Evolutionary conservation across 2,888 invertebrate species (phyloP), one percentile per base, ranked within the genome.

Genomic region (Epirrhoe alternata): DNA sequence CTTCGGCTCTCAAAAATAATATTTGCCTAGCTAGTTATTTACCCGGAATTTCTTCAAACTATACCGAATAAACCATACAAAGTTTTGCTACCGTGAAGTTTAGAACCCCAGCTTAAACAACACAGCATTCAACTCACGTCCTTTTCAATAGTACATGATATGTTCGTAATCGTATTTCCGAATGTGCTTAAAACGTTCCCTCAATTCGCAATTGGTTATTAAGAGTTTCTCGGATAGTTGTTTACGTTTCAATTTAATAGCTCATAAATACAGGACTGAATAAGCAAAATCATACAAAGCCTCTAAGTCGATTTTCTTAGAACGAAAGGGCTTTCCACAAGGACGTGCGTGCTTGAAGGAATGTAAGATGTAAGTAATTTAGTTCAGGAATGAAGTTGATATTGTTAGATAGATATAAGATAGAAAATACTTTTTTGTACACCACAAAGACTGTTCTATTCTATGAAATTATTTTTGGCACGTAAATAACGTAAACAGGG

Each of bases 221-320:
- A 62, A 58, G 70, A 70, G 55, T 64, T 65, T 59, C 61, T 31
- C 63, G 65, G 66, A 70, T 70, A 71, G 70, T 68, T 68, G 68
- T 70, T 70, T 68, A 68, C 68, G 68, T 61, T 64, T 56, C 47
- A 65, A 63, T 71, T 69, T 68, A 69, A 72, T 69, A 54, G 66
- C 49, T 49, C 61, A 51, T 52, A 67, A 72, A 70, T 73, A 61
- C 17, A n/a, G 14, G n/a, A 35, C 35, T 47, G 24, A 54, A 60
- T 63, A 68, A 65, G 55, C 52, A 56, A 50, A 61, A 16, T 64
- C 63, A 61, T 24, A 16, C 12, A 30, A 53, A 60, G 42, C 59
- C 35, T 59, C 5, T 42, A 42, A 45, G 52, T n/a, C n/a, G 6
- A 31, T 42, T 42, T 24, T 42, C 38, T 42, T 12, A 12, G 12